Conservation (phyloP, 2,888 invertebrate species). For the Incurvaria masculella region DNA sequence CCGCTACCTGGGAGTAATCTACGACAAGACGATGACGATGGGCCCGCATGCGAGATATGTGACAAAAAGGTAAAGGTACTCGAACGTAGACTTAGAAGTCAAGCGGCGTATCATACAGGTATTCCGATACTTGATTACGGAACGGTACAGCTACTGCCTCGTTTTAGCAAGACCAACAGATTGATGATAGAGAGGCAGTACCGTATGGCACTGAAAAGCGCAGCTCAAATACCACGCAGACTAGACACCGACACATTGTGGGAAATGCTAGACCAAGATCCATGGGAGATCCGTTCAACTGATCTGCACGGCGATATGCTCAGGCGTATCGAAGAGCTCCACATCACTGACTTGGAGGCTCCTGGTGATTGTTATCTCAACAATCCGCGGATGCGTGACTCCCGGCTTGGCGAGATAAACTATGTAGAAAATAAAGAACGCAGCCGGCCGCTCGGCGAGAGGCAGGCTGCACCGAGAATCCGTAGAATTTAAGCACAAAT, state of each 20-base stretch:
- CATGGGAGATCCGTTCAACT: slow-evolving; percentile 9
- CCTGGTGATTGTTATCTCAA: no score
- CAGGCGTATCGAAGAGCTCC: no score
- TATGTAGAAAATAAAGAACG: no score
- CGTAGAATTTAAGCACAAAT: no score
- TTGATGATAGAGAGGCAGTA: slow-evolving; percentile 10
- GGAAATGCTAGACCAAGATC: slow-evolving; percentile 13
- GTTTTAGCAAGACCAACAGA: slow-evolving; percentile 10
- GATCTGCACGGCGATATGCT: not conserved
- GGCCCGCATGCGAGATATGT: slow-evolving; percentile 3
- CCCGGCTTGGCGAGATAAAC: no score
- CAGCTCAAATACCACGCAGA: slow-evolving; percentile 4
- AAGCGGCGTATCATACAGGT: slow-evolving; percentile 11
- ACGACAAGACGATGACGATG: slow-evolving; percentile 2
- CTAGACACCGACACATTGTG: slow-evolving; percentile 8
- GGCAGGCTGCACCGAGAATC: no score
- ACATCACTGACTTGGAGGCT: no score
- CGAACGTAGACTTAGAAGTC: slow-evolving; percentile 9
- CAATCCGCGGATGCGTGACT: no score
- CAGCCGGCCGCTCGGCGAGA: no score
- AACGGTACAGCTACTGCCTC: slow-evolving; percentile 12
- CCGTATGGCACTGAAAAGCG: slow-evolving; percentile 5
- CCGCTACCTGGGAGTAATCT: not conserved
- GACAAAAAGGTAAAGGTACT: slow-evolving; percentile 6
- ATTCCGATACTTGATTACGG: slow-evolving; percentile 13